Conservation (phyloP, 2,797 vertebrate genomes). For the Diceros bicornis region DNA sequence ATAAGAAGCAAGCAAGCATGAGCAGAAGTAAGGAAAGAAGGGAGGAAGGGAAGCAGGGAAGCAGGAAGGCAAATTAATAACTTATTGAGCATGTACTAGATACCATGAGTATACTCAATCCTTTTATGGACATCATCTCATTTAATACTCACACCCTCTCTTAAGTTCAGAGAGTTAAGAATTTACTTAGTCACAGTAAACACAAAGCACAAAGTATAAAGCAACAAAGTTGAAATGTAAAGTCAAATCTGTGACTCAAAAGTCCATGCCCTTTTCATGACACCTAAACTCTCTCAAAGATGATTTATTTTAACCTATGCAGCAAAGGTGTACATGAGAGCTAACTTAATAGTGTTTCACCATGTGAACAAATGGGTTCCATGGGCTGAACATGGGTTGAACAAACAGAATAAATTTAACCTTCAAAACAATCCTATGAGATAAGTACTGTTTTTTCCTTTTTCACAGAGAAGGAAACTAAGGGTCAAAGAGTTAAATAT, state of each 20-base stretch:
- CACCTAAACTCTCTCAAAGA: background rate
- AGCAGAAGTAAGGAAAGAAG: background rate
- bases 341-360: background rate
- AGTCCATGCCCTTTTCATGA: background rate
- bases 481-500: slow-evolving; percentile 19
- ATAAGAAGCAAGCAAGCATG: background rate
- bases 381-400: background rate
- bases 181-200: background rate
- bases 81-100: background rate
- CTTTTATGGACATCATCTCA: background rate
- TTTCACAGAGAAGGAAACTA: background rate
- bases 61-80: background rate
- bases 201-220: background rate
- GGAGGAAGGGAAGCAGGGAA: background rate
- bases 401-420: slow-evolving; percentile 2
- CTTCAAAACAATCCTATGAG: slow-evolving; percentile 6
- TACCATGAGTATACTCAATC: background rate
- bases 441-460: slow-evolving; percentile 23
- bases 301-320: background rate
- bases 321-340: background rate
- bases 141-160: background rate
- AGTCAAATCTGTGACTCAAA: background rate
- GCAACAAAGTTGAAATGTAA: background rate
- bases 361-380: too few species aligned
- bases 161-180: background rate